A percentile compares a stretch with the other conserved stretches of the same genome.
phyloP scores from a whole-genome alignment of 2,888 invertebrate species.

The Drosophila hamatofila region DNA sequence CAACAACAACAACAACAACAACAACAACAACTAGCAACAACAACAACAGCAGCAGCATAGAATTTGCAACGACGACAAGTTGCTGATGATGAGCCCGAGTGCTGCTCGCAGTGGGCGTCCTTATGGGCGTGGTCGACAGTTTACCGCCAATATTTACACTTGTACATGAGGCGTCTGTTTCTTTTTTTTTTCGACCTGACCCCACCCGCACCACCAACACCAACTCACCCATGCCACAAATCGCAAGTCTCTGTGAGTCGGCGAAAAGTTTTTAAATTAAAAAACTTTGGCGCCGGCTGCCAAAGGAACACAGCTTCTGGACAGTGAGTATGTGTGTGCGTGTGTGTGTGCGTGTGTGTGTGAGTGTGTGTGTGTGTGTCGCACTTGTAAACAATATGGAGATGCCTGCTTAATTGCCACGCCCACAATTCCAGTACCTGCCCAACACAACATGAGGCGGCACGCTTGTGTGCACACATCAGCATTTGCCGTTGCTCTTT shows the following conservation, averaged over 20 bases:
- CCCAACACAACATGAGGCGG: constrained; percentile 30
- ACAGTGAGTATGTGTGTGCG: constrained; percentile 17
- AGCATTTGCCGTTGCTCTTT: constrained; percentile 21
- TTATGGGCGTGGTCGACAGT: constrained; percentile 38
- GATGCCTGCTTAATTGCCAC: constrained; percentile 64
- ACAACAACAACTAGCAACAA: background rate
- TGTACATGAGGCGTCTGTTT: constrained; percentile 46
- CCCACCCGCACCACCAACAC: no score
- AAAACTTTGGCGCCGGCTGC: constrained; percentile 76
- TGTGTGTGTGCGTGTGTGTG: constrained; percentile 10
- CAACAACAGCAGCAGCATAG: background rate
- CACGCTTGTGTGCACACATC: constrained; percentile 72
- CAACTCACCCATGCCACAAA: no score
- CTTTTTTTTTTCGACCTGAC: constrained; percentile 29
- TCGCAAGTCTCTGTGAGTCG: constrained; percentile 46
- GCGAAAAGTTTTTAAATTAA: constrained; percentile 80
- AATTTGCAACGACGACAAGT: constrained; percentile 46
- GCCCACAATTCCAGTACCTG: constrained; percentile 46
- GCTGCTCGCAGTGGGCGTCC: constrained; percentile 21
- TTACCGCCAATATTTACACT: constrained; percentile 66
- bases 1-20: constrained; percentile 36
- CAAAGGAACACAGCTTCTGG: constrained; percentile 50
- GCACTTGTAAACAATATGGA: constrained; percentile 44
- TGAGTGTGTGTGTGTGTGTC: constrained; percentile 17
- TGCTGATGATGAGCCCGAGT: constrained; percentile 43